Evolutionary conservation across 2,797 vertebrate genomes (phyloP).

Genomic region (Diplodus sargus): DNA sequence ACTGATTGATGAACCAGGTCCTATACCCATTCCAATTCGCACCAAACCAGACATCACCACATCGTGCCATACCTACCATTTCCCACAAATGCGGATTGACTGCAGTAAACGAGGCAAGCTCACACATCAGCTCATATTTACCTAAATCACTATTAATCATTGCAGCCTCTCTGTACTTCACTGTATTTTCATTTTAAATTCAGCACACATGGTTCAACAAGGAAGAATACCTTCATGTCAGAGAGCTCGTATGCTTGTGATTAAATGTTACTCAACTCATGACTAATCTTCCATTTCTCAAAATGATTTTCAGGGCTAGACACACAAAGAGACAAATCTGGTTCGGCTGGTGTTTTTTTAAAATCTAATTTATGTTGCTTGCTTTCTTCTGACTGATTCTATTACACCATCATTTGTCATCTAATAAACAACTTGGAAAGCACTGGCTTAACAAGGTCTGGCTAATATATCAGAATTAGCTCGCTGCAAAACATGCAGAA

Average conservation of each 20-base stretch:
- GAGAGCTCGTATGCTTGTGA: slow-evolving; percentile 25
- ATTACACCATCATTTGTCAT: slow-evolving; percentile 23
- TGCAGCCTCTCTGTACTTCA: neutral
- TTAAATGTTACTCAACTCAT: slow-evolving; percentile 41
- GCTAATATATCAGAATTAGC: neutral
- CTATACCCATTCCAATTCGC: slow-evolving; percentile 60
- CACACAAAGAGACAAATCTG: slow-evolving; percentile 27
- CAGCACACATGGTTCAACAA: slow-evolving; percentile 39
- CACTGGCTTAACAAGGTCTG: slow-evolving; percentile 19
- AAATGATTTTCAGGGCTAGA: slow-evolving; percentile 9
- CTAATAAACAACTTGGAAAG: slow-evolving; percentile 26
- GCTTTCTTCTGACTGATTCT: slow-evolving; percentile 2
- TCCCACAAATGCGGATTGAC: slow-evolving; percentile 90
- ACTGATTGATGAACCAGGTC: slow-evolving; percentile 56
- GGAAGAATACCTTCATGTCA: slow-evolving; percentile 32
- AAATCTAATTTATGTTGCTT: slow-evolving; percentile 15
- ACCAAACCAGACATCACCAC: slow-evolving; percentile 86
- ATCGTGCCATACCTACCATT: slow-evolving; percentile 90
- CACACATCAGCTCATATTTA: neutral
- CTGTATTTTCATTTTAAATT: neutral
- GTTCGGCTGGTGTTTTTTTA: slow-evolving; percentile 43
- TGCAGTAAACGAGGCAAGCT: slow-evolving; percentile 92
- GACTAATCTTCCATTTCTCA: slow-evolving; percentile 32
- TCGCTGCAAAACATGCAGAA: slow-evolving; percentile 1
- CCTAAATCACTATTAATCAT: slow-evolving; percentile 1